Conservation (phyloP, 2,888 invertebrate genomes). For the Congeria kusceri region DNA sequence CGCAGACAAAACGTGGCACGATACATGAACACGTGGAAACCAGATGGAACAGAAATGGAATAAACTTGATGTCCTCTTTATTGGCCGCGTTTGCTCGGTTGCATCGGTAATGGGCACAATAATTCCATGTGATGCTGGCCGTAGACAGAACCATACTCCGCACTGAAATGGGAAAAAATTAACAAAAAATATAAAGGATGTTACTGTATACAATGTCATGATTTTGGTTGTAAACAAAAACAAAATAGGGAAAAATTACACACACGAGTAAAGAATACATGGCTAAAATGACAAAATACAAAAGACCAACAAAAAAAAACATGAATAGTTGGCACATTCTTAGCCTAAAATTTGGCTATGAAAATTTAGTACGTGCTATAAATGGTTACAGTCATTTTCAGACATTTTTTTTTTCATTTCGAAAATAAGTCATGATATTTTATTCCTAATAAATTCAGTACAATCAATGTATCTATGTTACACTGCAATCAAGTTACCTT, state of each 20-base stretch:
- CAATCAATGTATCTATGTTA: background rate
- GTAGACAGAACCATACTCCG: background rate
- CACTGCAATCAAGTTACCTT: no score
- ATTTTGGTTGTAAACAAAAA: no score
- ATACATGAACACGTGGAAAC: background rate
- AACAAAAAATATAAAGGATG: background rate
- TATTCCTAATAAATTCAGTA: no score
- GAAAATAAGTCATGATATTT: no score
- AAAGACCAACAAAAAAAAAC: background rate
- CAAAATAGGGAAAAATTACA: background rate
- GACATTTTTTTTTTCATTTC: no score
- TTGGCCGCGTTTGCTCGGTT: background rate
- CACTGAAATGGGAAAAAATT: background rate
- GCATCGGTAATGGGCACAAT: conserved; percentile 1
- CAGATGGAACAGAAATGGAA: background rate
- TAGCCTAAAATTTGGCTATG: background rate
- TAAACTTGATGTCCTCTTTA: background rate
- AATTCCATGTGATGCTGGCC: background rate
- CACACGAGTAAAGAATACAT: background rate
- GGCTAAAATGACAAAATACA: background rate
- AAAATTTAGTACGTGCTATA: no score
- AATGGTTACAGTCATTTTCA: no score
- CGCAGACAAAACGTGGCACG: background rate
- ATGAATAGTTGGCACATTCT: background rate
- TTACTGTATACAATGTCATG: no score